Evolutionary conservation across 1,140 invertebrate species (phyloP).

Genomic region (Aricia agestis): DNA sequence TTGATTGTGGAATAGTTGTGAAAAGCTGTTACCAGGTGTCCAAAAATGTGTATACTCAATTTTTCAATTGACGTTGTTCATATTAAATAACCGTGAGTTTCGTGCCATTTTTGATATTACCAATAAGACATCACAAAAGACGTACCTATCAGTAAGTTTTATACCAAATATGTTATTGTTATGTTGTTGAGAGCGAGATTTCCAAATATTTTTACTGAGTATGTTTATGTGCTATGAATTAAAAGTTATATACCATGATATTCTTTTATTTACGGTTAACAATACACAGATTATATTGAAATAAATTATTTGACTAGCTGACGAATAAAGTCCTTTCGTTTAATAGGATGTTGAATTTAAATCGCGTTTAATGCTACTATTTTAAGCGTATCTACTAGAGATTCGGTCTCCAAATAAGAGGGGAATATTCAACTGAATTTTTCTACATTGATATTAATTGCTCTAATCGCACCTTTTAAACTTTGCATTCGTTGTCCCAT

Average conservation of each 20-base stretch:
- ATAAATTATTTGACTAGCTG: slow-evolving; percentile 9
- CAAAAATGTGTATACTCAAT: neutral
- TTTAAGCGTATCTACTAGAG: slow-evolving; percentile 20
- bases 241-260: slow-evolving; percentile 48
- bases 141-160: slow-evolving; percentile 43
- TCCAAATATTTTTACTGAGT: slow-evolving; percentile 46
- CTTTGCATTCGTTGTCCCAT: neutral
- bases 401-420: neutral
- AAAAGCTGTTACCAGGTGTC: neutral
- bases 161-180: slow-evolving; percentile 68
- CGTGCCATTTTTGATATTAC: slow-evolving; percentile 36
- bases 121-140: slow-evolving; percentile 50
- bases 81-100: slow-evolving; percentile 27
- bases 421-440: neutral
- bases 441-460: neutral
- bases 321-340: neutral
- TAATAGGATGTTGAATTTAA: neutral
- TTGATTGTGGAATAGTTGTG: neutral
- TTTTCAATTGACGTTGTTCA: neutral
- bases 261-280: slow-evolving; percentile 64
- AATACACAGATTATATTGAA: slow-evolving; percentile 39
- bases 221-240: slow-evolving; percentile 52
- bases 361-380: neutral
- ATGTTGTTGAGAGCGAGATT: slow-evolving; percentile 58
- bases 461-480: neutral